Base-by-base conservation (phyloP, 1,140 invertebrate genomes). In the Monochamus saltuarius region DNA sequence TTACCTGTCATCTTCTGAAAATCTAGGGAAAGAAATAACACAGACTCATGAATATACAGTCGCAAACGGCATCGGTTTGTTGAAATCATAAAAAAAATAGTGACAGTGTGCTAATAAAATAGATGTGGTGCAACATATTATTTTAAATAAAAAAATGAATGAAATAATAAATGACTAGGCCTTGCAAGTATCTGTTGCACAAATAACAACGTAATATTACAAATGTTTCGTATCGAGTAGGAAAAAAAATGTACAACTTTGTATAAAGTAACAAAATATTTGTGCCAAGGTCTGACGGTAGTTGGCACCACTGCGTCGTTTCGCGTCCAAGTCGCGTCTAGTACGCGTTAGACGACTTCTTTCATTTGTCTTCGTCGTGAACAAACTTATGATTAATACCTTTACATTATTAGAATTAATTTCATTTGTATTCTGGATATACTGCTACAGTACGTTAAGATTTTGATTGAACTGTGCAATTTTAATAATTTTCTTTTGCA, bases 1-100 rank as follows among this genome's bases (percentile, higher is more conserved):
- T 71, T 71, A 71, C 69, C 69, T 71, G 63, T 46, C 56, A 37
- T 59, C 64, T 64, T 67, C 67, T 71, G 69, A 61, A 69, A 71
- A 61, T 71, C 69, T 71, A 67, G 65, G 66, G 51, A 68, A 56
- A 65, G 45, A 68, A 59, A 65, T 62, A 62, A 65, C 39, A 65
- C 49, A 51, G 49, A 35, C 35, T 51, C 49, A 51, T 51, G 29
- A 51, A 51, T 51, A 36, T 3, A 51, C 49, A 47, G 17, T 29
- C 17, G 13, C 13, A 47, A 47, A 47, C 17, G 22, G 6, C 6
- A 29, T 3, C 22, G 2, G 22, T 19, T 17, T 2, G 10, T 6
- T 10, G 19, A 47, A 16, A 47, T 16, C 13, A 47, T 4, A 47
- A 11, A 11, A 6, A 19, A 22, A 47, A 47, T 47, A 11, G 11